These are phyloP conservation scores for Proterorhinus semilunaris DNA, from an alignment of 2,113 vertebrate genomes.

Conservation along the genomic window DNA sequence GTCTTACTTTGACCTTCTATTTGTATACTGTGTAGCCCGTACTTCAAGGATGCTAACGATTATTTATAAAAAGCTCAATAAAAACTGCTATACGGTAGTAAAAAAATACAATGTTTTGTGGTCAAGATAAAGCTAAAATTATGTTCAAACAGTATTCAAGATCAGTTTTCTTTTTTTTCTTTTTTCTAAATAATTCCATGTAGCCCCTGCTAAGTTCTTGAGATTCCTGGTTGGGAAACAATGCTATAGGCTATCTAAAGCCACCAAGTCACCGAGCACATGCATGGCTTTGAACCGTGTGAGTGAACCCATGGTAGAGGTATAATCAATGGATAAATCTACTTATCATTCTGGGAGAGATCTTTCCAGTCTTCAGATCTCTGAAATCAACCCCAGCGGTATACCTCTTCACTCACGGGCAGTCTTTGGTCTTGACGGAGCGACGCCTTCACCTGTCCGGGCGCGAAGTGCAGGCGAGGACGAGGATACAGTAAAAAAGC, in stretches of 20 bases:
- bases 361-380: background rate
- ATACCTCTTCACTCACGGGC: background rate
- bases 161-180: too few relatives aligned
- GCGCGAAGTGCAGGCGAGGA: background rate
- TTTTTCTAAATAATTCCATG: too few relatives aligned
- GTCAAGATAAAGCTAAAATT: too few relatives aligned
- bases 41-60: too few relatives aligned
- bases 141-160: too few relatives aligned
- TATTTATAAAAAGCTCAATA: too few relatives aligned
- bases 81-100: too few relatives aligned
- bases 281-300: background rate
- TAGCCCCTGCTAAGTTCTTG: too few relatives aligned
- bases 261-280: background rate
- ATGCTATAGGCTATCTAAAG: background rate
- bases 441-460: background rate
- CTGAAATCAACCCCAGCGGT: background rate
- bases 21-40: too few relatives aligned
- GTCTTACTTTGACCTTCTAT: too few relatives aligned
- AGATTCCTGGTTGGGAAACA: too few relatives aligned
- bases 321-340: background rate
- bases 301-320: background rate
- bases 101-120: too few relatives aligned
- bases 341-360: background rate
- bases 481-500: conserved; percentile 10
- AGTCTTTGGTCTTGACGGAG: conserved; percentile 1